These are phyloP conservation scores for Corythaixoides concolor DNA, from an alignment of 2,113 vertebrate species.

Conservation along the genomic window DNA sequence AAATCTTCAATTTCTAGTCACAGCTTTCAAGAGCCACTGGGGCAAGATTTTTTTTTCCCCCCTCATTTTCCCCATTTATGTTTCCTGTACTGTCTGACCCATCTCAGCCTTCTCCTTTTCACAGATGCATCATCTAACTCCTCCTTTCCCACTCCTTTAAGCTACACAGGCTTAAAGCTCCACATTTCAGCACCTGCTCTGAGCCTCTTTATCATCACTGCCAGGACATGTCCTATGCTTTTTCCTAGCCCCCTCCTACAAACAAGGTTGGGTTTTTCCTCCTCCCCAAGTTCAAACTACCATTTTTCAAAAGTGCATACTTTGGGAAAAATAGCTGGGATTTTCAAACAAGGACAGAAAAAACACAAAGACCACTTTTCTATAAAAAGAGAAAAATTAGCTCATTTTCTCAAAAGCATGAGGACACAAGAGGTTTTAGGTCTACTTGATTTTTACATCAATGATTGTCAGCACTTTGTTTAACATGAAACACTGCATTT, in stretches of 20 bases:
- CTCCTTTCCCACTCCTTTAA: not conserved
- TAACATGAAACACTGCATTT: not conserved
- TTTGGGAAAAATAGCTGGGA: not conserved
- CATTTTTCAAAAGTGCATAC: not conserved
- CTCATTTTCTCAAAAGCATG: not conserved
- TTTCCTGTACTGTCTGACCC: not conserved
- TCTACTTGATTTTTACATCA: not conserved
- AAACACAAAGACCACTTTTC: not conserved
- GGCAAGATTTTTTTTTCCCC: not conserved
- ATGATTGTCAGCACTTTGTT: not conserved
- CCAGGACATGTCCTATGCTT: not conserved
- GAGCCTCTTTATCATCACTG: not conserved
- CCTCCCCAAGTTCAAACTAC: not conserved
- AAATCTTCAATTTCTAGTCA: not conserved
- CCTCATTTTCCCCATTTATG: not conserved
- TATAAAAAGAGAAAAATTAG: not conserved
- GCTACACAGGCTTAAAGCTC: not conserved
- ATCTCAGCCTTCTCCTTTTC: not conserved
- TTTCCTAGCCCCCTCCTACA: not conserved
- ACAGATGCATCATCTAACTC: too few relatives aligned
- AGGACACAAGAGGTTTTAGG: not conserved
- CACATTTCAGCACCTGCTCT: accelerated
- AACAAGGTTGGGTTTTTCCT: too few relatives aligned
- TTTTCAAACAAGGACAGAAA: not conserved
- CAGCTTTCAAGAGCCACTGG: not conserved